Percentiles rank a stretch among this genome's conserved stretches.
These are phyloP conservation scores for Marisa cornuarietis DNA, from an alignment of 1,140 invertebrate genomes.

Conservation along the genomic window DNA sequence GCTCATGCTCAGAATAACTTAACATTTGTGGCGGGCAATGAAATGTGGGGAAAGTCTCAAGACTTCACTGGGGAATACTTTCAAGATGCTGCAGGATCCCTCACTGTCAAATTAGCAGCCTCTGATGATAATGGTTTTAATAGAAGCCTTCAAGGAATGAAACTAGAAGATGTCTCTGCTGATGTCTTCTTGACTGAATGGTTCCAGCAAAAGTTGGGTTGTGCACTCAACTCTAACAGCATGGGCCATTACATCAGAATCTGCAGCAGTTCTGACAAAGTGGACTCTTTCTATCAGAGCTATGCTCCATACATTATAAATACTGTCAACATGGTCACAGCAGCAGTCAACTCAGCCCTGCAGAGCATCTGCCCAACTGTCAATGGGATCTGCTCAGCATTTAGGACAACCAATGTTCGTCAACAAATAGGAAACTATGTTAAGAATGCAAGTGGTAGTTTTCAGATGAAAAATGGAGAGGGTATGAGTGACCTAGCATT, in stretches of 20 bases:
- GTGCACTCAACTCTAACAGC: conserved; percentile 47
- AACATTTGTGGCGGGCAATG: conserved; percentile 46
- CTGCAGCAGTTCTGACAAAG: conserved; percentile 29
- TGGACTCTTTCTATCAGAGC: conserved; percentile 34
- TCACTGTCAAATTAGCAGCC: conserved; percentile 36
- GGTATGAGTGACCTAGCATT: conserved; percentile 37
- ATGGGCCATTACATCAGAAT: conserved; percentile 33
- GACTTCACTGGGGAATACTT: conserved; percentile 32
- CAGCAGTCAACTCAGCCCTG: conserved; percentile 44
- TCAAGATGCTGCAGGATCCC: conserved; percentile 36
- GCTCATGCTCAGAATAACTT: conserved; percentile 29
- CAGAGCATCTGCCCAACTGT: conserved; percentile 39
- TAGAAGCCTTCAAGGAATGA: conserved; percentile 35
- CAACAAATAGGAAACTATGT: conserved; percentile 38
- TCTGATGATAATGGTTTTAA: conserved; percentile 26
- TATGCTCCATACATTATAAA: conserved; percentile 43
- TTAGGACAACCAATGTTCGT: conserved; percentile 26
- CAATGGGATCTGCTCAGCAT: conserved; percentile 46
- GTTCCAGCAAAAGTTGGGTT: conserved; percentile 52
- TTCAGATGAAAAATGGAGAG: conserved; percentile 47
- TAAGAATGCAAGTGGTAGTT: conserved; percentile 29
- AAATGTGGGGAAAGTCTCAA: conserved; percentile 36
- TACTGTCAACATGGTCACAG: conserved; percentile 43
- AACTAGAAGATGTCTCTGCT: conserved; percentile 20
- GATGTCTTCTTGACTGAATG: conserved; percentile 44